Percentiles rank a stretch among this genome's conserved stretches.
Conservation (phyloP, 2,113 vertebrate species). For the Notiomystis cincta region DNA sequence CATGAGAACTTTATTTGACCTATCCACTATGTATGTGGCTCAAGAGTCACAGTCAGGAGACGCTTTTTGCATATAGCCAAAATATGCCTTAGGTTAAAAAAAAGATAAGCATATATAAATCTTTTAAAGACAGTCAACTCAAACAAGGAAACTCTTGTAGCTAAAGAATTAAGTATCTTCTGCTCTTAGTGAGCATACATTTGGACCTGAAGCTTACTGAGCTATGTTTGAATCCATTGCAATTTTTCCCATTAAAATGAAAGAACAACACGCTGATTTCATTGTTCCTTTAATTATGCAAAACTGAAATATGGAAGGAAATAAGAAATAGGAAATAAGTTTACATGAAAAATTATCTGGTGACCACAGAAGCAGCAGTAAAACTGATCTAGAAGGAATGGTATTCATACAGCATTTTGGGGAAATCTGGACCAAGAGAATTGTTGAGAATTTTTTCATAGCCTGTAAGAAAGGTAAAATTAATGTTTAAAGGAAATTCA, state of each 20-base stretch:
- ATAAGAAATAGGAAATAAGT: background rate
- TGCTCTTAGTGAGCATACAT: background rate
- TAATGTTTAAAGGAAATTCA: background rate
- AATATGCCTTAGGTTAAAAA: background rate
- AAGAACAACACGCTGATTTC: background rate
- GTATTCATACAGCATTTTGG: background rate
- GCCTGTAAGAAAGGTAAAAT: background rate
- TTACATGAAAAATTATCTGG: background rate
- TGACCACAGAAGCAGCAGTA: background rate
- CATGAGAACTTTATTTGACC: constrained; percentile 16
- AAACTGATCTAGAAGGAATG: background rate
- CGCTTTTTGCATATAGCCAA: background rate
- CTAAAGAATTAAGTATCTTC: background rate
- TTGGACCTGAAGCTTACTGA: background rate
- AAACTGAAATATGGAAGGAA: too few species aligned
- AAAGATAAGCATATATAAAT: background rate
- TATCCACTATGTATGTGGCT: background rate
- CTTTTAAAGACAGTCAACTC: background rate
- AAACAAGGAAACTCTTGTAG: background rate
- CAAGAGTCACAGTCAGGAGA: background rate
- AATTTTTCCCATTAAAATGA: background rate
- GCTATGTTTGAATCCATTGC: background rate
- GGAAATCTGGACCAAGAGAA: background rate
- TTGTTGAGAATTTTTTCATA: background rate
- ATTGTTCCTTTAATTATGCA: background rate